Conservation (phyloP, 2,888 invertebrate genomes). For the Trissolcus brochymenae region DNA sequence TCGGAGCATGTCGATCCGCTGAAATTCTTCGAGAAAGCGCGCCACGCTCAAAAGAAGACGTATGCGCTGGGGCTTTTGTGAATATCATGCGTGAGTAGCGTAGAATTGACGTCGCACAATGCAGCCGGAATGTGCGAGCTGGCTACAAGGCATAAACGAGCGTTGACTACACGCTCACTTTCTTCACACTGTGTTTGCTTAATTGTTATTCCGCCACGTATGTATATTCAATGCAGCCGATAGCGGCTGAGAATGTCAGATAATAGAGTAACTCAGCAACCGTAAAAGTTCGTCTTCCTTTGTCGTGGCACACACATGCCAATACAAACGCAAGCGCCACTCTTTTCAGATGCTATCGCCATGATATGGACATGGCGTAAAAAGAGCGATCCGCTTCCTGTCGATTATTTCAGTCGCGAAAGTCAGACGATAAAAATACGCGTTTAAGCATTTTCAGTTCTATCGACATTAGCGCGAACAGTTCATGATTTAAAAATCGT, state of each 20-base stretch:
- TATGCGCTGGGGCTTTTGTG: constrained; percentile 46
- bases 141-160: constrained; percentile 37
- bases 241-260: constrained; percentile 48
- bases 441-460: constrained; percentile 21
- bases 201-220: constrained; percentile 55
- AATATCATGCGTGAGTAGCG: constrained; percentile 53
- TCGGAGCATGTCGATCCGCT: constrained; percentile 46
- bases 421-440: constrained; percentile 25
- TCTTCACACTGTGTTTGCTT: constrained; percentile 57
- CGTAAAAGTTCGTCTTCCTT: constrained; percentile 54
- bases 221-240: constrained; percentile 42
- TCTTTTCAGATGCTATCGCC: constrained; percentile 38
- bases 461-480: background rate
- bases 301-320: constrained; percentile 46
- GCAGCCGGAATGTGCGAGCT: constrained; percentile 41
- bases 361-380: constrained; percentile 52
- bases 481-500: too few species aligned
- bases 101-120: constrained; percentile 50
- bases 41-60: constrained; percentile 54
- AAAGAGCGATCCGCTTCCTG: constrained; percentile 59
- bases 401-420: constrained; percentile 54
- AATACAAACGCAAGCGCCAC: constrained; percentile 44
- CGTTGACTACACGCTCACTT: constrained; percentile 52
- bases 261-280: constrained; percentile 53
- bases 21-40: constrained; percentile 54